A percentile compares a stretch with the other conserved stretches of the same genome.
phyloP scores from a whole-genome alignment of 35 echinoderm and acorn worm species.

The Strongylocentrotus purpuratus region DNA sequence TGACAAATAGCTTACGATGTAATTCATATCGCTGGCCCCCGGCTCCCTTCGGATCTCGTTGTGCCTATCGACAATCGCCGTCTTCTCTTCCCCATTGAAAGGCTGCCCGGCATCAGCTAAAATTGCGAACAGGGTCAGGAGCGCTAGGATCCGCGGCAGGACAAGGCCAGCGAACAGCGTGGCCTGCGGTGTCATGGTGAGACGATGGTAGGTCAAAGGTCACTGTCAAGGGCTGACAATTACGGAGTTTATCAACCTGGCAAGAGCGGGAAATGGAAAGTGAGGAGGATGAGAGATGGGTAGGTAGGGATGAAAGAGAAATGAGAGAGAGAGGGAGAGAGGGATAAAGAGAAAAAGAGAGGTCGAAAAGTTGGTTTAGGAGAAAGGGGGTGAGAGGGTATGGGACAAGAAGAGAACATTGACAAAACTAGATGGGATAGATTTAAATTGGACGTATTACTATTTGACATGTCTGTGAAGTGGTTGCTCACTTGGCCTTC shows the following conservation, averaged over 20 bases:
- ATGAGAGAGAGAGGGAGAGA: not conserved
- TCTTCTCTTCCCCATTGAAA: slow-evolving; percentile 4
- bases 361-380: not conserved
- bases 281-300: not conserved
- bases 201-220: slow-evolving; percentile 20
- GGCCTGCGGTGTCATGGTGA: not conserved
- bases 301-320: not conserved
- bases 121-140: not conserved
- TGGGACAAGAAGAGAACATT: not conserved
- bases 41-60: slow-evolving; percentile 26
- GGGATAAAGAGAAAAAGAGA: not conserved
- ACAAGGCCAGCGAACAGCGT: not conserved
- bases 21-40: slow-evolving; percentile 43
- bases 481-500: too few relatives aligned
- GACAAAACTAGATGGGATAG: too few relatives aligned
- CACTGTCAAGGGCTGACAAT: slow-evolving; percentile 19
- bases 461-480: too few relatives aligned
- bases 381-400: not conserved
- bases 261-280: not conserved
- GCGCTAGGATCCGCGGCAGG: not conserved
- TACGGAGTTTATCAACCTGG: not conserved
- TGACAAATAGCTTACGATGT: slow-evolving; percentile 35
- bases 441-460: too few relatives aligned
- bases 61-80: slow-evolving; percentile 38
- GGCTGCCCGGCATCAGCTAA: not conserved